A percentile compares a stretch with the other conserved stretches of the same genome.
These are phyloP conservation scores for Popillia japonica DNA, from an alignment of 1,140 invertebrate species.

Conservation along the genomic window DNA sequence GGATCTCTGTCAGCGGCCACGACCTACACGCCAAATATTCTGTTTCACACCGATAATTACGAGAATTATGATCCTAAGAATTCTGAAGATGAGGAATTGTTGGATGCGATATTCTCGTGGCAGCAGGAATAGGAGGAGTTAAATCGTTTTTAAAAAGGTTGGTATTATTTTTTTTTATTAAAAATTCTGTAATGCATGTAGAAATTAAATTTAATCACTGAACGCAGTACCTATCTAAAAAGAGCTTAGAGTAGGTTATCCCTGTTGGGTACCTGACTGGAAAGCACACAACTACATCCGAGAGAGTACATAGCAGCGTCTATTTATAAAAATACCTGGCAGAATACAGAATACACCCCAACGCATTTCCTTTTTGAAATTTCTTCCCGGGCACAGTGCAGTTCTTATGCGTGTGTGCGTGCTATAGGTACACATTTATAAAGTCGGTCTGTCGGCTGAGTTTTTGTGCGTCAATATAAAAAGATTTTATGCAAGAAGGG, in stretches of 20 bases:
- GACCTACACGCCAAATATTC: slow-evolving; percentile 63
- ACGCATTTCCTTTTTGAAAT: slow-evolving; percentile 44
- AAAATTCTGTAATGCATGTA: too few relatives aligned
- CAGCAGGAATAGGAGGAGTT: slow-evolving; percentile 64
- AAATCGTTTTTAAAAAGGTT: not conserved
- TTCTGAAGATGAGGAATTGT: slow-evolving; percentile 88
- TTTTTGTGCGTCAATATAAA: slow-evolving; percentile 39
- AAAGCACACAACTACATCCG: not conserved
- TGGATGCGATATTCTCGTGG: slow-evolving; percentile 90
- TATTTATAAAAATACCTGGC: slow-evolving; percentile 38
- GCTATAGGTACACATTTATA: too few relatives aligned
- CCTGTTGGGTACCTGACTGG: not conserved
- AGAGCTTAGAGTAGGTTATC: not conserved
- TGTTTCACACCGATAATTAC: slow-evolving; percentile 69
- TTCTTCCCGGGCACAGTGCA: not conserved
- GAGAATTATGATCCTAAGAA: slow-evolving; percentile 84
- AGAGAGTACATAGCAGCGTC: slow-evolving; percentile 9
- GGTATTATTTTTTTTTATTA: not conserved
- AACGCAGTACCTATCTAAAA: slow-evolving; percentile 3
- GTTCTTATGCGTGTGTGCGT: not conserved
- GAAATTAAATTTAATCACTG: not conserved
- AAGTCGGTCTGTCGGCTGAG: slow-evolving; percentile 16
- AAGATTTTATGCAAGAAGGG: slow-evolving; percentile 44
- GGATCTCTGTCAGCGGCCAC: slow-evolving; percentile 68
- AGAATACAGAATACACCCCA: slow-evolving; percentile 37